Conservation (phyloP, 2,113 vertebrate genomes). For the Taxidea taxus region DNA sequence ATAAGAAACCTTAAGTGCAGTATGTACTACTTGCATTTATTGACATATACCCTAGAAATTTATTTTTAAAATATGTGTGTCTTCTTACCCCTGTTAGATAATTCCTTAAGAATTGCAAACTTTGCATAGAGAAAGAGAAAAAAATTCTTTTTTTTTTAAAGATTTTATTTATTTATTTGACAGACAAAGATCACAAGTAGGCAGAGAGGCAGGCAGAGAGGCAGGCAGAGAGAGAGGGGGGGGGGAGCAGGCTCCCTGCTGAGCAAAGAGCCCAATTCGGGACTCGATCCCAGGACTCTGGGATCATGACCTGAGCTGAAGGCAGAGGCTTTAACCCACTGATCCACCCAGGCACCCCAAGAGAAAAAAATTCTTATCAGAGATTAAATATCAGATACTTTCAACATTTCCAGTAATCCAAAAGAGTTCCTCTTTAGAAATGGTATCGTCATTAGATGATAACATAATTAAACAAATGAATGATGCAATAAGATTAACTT, state of each 20-base stretch:
- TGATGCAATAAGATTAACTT: background rate
- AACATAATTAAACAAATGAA: background rate
- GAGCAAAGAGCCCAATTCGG: no score
- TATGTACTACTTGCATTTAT: background rate
- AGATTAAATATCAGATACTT: background rate
- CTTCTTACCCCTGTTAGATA: background rate
- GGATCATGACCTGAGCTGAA: no score
- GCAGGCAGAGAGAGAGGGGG: no score
- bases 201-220: no score
- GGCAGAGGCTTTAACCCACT: no score
- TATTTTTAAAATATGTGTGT: background rate
- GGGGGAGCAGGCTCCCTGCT: no score
- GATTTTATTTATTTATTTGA: no score
- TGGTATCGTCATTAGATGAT: background rate
- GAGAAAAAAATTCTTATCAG: background rate
- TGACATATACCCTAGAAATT: background rate
- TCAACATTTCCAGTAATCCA: background rate
- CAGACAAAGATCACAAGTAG: no score
- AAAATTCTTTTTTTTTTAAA: no score
- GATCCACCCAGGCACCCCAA: no score
- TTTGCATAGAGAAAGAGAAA: background rate
- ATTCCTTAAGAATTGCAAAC: background rate
- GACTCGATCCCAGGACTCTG: no score
- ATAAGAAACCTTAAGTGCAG: background rate
- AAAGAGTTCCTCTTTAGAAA: background rate